phyloP scores from a whole-genome alignment of 2,113 vertebrate species.

The Columbina picui region DNA sequence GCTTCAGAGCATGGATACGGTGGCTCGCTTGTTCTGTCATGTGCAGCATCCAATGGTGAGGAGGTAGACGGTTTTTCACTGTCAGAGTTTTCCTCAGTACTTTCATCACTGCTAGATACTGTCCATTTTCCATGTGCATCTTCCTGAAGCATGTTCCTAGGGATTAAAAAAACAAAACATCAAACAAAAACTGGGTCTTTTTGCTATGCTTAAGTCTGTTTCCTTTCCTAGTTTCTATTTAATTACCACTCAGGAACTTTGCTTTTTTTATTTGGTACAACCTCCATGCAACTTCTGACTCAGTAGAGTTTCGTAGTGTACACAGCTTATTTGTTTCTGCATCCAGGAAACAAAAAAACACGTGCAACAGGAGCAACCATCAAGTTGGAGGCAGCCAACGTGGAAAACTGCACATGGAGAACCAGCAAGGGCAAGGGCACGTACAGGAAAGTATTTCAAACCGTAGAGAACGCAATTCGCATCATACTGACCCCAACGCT shows the following conservation, averaged over 20 bases:
- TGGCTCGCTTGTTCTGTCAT: neutral
- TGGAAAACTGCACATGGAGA: accelerated
- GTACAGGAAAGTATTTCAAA: accelerated
- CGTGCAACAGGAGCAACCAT: accelerated
- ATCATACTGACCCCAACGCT: accelerated
- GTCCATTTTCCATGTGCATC: conserved; percentile 90
- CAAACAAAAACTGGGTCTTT: accelerated
- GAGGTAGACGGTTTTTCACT: conserved; percentile 57
- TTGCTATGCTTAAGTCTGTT: neutral
- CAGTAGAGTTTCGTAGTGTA: accelerated
- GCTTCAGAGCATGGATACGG: conserved; percentile 82
- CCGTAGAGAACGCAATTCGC: accelerated
- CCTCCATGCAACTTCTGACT: accelerated
- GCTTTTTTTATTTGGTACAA: too few species aligned
- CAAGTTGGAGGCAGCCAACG: accelerated
- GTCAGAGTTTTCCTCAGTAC: conserved; percentile 82
- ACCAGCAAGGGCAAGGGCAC: accelerated
- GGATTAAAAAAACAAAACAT: neutral
- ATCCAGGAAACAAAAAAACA: neutral
- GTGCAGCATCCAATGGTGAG: neutral
- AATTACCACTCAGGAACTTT: accelerated
- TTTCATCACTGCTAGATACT: conserved; percentile 94
- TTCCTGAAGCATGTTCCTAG: conserved; percentile 79
- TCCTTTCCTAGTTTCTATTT: neutral
- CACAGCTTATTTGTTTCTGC: neutral